Conservation (phyloP, 2,888 invertebrate genomes). For the Scotopteryx bipunctaria region DNA sequence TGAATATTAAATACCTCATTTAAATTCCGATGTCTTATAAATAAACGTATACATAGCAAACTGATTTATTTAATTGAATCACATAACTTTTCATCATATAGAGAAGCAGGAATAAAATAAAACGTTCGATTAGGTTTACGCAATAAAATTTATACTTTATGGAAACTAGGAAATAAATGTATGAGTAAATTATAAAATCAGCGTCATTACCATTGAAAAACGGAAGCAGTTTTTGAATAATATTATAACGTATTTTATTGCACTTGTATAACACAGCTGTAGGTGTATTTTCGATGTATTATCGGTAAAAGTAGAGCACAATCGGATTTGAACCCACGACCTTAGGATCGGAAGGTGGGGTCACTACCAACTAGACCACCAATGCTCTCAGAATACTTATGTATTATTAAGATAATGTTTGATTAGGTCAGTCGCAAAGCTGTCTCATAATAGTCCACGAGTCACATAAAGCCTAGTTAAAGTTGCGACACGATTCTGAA, state of each 20-base stretch:
- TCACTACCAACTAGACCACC: no score
- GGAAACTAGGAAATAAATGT: not conserved
- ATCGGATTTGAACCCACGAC: no score
- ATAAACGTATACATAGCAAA: conserved; percentile 10
- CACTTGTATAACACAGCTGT: no score
- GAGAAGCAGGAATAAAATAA: conserved; percentile 5
- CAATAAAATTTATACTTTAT: conserved; percentile 12
- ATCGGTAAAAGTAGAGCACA: no score
- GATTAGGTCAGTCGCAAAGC: not conserved
- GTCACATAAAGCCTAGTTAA: conserved; percentile 6
- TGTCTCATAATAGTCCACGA: not conserved
- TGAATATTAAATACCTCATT: conserved; percentile 18
- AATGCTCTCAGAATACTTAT: no score
- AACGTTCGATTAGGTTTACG: not conserved
- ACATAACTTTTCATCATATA: conserved; percentile 3
- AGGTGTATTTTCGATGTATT: no score
- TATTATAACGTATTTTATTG: no score
- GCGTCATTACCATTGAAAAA: not conserved
- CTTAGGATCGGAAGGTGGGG: no score
- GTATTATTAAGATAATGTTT: no score
- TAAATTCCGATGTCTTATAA: conserved; percentile 12
- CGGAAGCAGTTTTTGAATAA: not conserved
- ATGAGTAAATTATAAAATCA: conserved; percentile 1
- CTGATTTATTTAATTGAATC: conserved; percentile 13
- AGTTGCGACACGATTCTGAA: conserved; percentile 13